Conservation (phyloP, 2,888 invertebrate genomes). For the Cantharis flavilabris region DNA sequence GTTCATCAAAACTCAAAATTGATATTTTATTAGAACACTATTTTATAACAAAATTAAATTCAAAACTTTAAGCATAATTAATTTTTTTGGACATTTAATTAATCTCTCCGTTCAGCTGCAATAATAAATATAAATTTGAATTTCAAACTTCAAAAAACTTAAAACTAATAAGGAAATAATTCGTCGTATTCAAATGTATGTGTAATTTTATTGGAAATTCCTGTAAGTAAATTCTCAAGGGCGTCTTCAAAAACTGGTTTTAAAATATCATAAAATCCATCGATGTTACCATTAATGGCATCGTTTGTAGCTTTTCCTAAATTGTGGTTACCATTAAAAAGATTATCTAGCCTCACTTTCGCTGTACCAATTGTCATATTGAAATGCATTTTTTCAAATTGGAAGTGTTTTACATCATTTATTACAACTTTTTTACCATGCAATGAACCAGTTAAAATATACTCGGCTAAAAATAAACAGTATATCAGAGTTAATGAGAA, state of each 20-base stretch:
- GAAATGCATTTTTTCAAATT: conserved; percentile 68
- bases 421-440: conserved; percentile 63
- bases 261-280: conserved; percentile 68
- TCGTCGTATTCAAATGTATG: conserved; percentile 70
- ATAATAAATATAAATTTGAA: too few relatives aligned
- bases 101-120: too few relatives aligned
- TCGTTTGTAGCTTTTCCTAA: conserved; percentile 69
- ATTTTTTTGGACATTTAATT: too few relatives aligned
- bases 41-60: too few relatives aligned
- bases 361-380: conserved; percentile 65
- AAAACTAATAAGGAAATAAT: conserved; percentile 61
- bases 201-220: conserved; percentile 72
- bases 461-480: conserved; percentile 61
- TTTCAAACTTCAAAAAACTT: too few relatives aligned
- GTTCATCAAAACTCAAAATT: too few relatives aligned
- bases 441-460: conserved; percentile 67
- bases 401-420: conserved; percentile 63
- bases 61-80: background rate
- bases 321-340: conserved; percentile 69
- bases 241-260: conserved; percentile 67
- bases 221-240: conserved; percentile 68
- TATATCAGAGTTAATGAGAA: background rate
- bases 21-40: too few relatives aligned
- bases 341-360: conserved; percentile 65
- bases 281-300: conserved; percentile 69